A percentile compares a stretch with the other conserved stretches of the same genome.
These are phyloP conservation scores for Pyrrhosoma nymphula DNA, from an alignment of 2,888 invertebrate species.

Conservation along the genomic window DNA sequence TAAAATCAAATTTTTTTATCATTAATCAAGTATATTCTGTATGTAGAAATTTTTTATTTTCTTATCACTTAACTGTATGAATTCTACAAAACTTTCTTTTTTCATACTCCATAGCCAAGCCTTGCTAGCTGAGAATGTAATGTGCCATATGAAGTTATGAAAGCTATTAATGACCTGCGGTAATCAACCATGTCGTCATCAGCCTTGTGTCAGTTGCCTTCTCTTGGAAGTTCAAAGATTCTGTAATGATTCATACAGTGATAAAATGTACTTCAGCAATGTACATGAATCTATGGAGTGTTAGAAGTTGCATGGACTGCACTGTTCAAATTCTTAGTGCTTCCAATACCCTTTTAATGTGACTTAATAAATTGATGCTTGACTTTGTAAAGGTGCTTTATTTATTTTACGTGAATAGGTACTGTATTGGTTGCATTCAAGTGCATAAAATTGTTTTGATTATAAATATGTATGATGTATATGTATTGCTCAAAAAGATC, in stretches of 20 bases:
- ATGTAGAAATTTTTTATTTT: too few relatives aligned
- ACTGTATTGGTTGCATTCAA: background rate
- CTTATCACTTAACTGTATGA: too few relatives aligned
- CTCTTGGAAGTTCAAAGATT: background rate
- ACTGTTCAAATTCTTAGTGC: background rate
- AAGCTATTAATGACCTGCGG: background rate
- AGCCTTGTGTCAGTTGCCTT: background rate
- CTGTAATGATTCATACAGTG: background rate
- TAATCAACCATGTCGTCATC: background rate
- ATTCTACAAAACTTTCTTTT: background rate
- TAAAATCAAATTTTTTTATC: too few relatives aligned
- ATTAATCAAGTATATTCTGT: too few relatives aligned
- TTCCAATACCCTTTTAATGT: background rate
- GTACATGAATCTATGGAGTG: background rate
- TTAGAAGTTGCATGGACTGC: background rate
- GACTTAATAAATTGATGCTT: background rate
- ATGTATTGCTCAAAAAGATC: background rate
- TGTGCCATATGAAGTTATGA: background rate
- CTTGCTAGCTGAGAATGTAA: constrained; percentile 10
- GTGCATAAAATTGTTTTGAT: background rate
- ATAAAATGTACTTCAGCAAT: background rate
- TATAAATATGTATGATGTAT: background rate
- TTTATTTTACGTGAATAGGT: constrained; percentile 9
- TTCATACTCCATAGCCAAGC: background rate
- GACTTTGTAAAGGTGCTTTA: background rate